phyloP scores from a whole-genome alignment of 1,140 invertebrate species.

The Araneus ventricosus region DNA sequence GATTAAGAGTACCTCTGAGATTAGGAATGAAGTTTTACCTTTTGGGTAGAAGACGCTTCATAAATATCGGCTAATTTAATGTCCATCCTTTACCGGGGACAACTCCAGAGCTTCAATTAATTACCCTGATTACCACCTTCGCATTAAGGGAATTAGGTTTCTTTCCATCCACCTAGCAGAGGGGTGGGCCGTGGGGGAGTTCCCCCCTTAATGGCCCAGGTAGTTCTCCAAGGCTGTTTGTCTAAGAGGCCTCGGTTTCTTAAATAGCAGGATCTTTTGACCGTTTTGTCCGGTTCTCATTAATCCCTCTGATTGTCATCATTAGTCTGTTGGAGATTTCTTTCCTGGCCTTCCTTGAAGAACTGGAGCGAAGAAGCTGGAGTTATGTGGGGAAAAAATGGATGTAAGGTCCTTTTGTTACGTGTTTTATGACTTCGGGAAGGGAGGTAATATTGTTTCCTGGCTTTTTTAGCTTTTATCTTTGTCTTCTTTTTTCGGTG shows the following conservation, averaged over 20 bases:
- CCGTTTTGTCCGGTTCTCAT: constrained; percentile 45
- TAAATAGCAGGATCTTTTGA: constrained; percentile 41
- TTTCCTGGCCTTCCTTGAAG: background rate
- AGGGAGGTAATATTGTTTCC: background rate
- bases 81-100: constrained; percentile 58
- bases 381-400: background rate
- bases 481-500: background rate
- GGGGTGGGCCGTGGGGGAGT: background rate
- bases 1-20: constrained; percentile 33
- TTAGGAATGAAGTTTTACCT: constrained; percentile 52
- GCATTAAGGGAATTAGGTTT: constrained; percentile 71
- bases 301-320: constrained; percentile 65
- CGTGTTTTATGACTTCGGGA: background rate
- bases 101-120: constrained; percentile 57
- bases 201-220: constrained; percentile 49
- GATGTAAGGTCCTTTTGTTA: background rate
- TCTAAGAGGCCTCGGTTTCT: background rate
- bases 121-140: constrained; percentile 70
- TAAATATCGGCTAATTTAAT: constrained; percentile 72
- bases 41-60: constrained; percentile 42
- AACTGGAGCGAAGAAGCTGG: background rate
- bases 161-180: background rate
- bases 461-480: background rate
- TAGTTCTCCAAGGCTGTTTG: constrained; percentile 6
- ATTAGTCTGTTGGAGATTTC: constrained; percentile 34